These are phyloP conservation scores for Sakesphorus luctuosus DNA, from an alignment of 2,113 vertebrate genomes.

Conservation along the genomic window DNA sequence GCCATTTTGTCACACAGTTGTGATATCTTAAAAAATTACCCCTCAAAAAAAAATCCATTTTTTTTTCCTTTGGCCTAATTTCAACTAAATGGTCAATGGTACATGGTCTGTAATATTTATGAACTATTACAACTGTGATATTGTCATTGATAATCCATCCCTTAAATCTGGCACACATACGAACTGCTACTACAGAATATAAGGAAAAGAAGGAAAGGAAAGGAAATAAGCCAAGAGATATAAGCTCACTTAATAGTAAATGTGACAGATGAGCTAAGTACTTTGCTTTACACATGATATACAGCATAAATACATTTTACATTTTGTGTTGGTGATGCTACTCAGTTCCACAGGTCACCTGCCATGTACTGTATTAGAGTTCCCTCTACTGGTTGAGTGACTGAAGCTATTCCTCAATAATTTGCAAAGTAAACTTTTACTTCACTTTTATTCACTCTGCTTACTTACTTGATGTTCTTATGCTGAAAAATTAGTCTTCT, in stretches of 20 bases:
- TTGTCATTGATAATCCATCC: background rate
- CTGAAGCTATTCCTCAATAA: background rate
- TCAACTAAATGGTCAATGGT: background rate
- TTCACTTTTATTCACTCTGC: background rate
- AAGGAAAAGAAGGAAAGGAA: background rate
- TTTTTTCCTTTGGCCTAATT: background rate
- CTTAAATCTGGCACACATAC: background rate
- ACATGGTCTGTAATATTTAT: background rate
- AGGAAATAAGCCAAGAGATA: background rate
- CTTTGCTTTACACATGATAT: background rate
- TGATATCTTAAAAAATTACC: background rate
- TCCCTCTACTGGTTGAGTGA: conserved; percentile 68
- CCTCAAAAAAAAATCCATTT: background rate
- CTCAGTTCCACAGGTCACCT: background rate
- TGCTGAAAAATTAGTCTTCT: background rate
- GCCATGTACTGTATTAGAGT: conserved; percentile 46
- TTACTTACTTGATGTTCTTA: background rate
- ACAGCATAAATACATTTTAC: background rate
- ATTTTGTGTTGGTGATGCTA: background rate
- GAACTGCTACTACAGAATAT: background rate
- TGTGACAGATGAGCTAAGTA: background rate
- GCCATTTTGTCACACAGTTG: background rate
- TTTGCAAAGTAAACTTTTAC: background rate
- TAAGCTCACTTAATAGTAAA: background rate
- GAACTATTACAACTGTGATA: background rate